Evolutionary conservation across 2,113 vertebrate species (phyloP).

Genomic region (Herpailurus yagouaroundi): DNA sequence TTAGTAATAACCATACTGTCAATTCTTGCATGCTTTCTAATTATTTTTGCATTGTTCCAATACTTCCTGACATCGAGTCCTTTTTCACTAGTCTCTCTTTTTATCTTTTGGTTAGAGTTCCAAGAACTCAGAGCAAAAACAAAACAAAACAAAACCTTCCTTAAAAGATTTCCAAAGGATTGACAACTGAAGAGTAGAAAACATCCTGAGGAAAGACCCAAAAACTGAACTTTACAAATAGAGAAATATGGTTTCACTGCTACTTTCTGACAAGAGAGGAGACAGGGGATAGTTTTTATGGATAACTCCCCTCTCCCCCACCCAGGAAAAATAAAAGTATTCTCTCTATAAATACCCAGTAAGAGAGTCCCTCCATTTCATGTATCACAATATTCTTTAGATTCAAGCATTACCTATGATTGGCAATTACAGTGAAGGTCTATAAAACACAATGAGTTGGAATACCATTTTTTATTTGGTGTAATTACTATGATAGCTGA

Average conservation of each 20-base stretch:
- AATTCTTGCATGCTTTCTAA: background rate
- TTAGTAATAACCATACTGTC: background rate
- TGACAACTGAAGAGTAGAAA: background rate
- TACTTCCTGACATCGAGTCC: background rate
- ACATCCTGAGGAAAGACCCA: background rate
- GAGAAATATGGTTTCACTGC: background rate
- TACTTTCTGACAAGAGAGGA: background rate
- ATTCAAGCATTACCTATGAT: background rate
- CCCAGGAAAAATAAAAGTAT: background rate
- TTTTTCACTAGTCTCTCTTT: background rate
- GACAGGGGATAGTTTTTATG: background rate
- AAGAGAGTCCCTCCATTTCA: background rate
- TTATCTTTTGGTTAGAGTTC: background rate
- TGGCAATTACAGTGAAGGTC: background rate
- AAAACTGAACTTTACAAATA: background rate
- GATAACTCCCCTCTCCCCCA: background rate
- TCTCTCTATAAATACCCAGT: background rate
- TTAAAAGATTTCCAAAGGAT: background rate
- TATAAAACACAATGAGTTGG: background rate
- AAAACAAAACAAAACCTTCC: background rate
- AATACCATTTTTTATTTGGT: background rate
- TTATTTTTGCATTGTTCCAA: background rate
- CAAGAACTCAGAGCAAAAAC: background rate
- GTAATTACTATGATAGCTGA: background rate
- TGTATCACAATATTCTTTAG: background rate